A percentile compares a stretch with the other conserved stretches of the same genome.
Evolutionary conservation across 2,888 invertebrate species (phyloP).

Genomic region (Tenthredo distinguenda): DNA sequence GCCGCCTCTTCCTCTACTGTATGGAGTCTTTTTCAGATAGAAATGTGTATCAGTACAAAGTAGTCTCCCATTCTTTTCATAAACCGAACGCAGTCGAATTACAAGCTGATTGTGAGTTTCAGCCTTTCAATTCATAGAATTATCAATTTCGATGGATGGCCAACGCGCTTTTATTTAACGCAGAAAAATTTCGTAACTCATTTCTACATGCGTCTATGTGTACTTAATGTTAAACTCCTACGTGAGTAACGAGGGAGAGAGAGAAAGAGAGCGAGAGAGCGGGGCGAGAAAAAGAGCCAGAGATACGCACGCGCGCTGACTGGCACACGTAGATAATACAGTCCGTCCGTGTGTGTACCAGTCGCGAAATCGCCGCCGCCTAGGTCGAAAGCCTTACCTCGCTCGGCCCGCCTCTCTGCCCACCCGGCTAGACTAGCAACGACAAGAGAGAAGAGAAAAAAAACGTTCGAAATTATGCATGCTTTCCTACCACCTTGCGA

Average conservation of each 20-base stretch:
- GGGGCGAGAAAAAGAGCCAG: conserved; percentile 35
- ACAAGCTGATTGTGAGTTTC: neutral
- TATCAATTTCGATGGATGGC: neutral
- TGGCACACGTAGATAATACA: conserved; percentile 20
- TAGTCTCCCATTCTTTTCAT: neutral
- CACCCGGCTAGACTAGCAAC: conserved; percentile 19
- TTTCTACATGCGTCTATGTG: neutral
- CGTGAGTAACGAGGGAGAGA: conserved; percentile 46
- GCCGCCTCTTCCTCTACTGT: neutral
- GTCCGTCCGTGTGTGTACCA: conserved; percentile 34
- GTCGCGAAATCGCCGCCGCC: conserved; percentile 49
- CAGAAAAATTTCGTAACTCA: neutral
- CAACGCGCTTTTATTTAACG: neutral
- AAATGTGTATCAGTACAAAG: neutral
- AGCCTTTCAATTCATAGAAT: no score
- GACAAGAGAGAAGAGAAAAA: neutral
- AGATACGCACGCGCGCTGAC: conserved; percentile 41
- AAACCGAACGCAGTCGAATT: neutral
- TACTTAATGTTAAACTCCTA: neutral
- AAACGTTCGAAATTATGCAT: neutral
- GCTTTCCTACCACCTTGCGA: neutral
- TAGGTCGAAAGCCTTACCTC: conserved; percentile 48
- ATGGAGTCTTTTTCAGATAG: neutral
- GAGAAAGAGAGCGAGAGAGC: conserved; percentile 45
- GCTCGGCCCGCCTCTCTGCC: conserved; percentile 9